Conservation (phyloP, 1,140 invertebrate genomes). For the Heliconius congener region DNA sequence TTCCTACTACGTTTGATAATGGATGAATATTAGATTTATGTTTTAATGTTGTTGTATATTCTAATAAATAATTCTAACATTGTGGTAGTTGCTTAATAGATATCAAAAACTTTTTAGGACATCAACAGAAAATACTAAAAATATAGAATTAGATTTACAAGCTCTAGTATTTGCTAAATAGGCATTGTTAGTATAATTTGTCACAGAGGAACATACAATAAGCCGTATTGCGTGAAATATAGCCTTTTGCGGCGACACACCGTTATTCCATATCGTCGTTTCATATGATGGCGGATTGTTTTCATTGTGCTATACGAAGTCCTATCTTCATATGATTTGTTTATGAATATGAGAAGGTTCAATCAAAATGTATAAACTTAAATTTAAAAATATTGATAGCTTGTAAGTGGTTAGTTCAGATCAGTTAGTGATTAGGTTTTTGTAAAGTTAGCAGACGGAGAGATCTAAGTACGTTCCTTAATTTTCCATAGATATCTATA, state of each 20-base stretch:
- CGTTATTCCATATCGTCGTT: slow-evolving; percentile 38
- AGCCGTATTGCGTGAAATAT: slow-evolving; percentile 62
- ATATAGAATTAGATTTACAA: background rate
- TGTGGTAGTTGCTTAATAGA: too few relatives aligned
- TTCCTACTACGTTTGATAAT: slow-evolving; percentile 15
- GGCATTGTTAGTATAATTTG: slow-evolving; percentile 50
- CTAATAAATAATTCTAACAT: too few relatives aligned
- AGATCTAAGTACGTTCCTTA: too few relatives aligned
- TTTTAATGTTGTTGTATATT: too few relatives aligned
- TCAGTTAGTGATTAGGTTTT: too few relatives aligned
- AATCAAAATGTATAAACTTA: background rate
- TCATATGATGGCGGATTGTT: slow-evolving; percentile 32
- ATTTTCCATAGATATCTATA: too few relatives aligned
- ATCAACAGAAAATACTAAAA: background rate
- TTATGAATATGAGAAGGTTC: background rate
- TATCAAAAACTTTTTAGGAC: too few relatives aligned
- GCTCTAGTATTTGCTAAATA: background rate
- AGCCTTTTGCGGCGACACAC: slow-evolving; percentile 48
- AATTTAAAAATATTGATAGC: background rate
- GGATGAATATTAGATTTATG: background rate
- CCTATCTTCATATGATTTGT: slow-evolving; percentile 26
- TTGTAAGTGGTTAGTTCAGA: too few relatives aligned
- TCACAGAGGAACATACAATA: slow-evolving; percentile 61
- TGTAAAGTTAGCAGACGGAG: too few relatives aligned
- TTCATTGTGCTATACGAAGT: slow-evolving; percentile 37